Percentiles rank a stretch among this genome's conserved stretches.
Evolutionary conservation across 2,888 invertebrate genomes (phyloP).

Genomic region (Callyntrura guangdongensis): DNA sequence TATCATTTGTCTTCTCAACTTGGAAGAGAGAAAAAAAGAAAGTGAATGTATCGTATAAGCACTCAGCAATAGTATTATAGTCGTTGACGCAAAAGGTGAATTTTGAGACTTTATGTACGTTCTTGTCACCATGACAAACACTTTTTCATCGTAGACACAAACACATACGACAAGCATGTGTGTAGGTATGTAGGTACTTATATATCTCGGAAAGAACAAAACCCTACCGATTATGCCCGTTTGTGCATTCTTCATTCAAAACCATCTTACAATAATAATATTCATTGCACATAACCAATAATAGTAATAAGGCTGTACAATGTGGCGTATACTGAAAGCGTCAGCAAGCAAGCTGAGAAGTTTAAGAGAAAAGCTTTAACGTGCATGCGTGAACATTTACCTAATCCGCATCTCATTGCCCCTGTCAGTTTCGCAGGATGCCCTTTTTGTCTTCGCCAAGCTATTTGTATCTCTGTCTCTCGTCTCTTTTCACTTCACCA

Average conservation of each 20-base stretch:
- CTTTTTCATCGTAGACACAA: not conserved
- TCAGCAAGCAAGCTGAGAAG: not conserved
- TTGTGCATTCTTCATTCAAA: not conserved
- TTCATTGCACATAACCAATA: slow-evolving; percentile 46
- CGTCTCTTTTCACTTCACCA: slow-evolving; percentile 43
- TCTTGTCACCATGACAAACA: slow-evolving; percentile 27
- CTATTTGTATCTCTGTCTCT: slow-evolving; percentile 23
- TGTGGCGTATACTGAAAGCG: slow-evolving; percentile 4
- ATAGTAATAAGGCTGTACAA: slow-evolving; percentile 6
- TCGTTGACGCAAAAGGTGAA: slow-evolving; percentile 39
- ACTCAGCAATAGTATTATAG: not conserved
- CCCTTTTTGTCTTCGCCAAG: slow-evolving; percentile 60
- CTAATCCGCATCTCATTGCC: slow-evolving; percentile 72
- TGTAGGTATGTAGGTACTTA: not conserved
- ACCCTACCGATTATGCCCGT: not conserved
- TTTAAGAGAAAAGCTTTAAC: not conserved
- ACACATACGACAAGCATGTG: not conserved
- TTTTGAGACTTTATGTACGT: not conserved
- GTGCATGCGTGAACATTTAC: slow-evolving; percentile 4
- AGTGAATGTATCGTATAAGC: slow-evolving; percentile 31
- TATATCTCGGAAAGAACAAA: not conserved
- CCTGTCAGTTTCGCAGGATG: slow-evolving; percentile 69
- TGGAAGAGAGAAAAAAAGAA: slow-evolving; percentile 32
- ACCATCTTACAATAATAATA: slow-evolving; percentile 19
- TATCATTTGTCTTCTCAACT: slow-evolving; percentile 75